Conservation (phyloP, 2,797 vertebrate species). For the Apogon talboti region DNA sequence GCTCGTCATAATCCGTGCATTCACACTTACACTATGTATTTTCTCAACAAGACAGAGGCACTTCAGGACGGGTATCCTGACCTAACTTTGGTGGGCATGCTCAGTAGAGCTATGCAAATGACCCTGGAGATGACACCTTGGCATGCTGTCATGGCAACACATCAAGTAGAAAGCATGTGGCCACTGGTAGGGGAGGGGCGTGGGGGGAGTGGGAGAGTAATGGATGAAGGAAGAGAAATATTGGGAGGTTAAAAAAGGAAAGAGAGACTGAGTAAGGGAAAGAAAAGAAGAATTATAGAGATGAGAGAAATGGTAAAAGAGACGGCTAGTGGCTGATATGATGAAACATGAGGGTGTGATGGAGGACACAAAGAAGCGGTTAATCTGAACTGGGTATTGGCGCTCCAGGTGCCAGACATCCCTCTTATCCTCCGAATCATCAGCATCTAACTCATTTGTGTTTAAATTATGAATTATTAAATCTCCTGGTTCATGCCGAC, state of each 20-base stretch:
- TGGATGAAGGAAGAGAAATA: background rate
- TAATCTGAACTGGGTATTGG: background rate
- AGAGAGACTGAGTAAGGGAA: constrained; percentile 1
- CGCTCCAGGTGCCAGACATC: constrained; percentile 2
- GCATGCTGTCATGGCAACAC: constrained; percentile 72
- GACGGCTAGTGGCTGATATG: background rate
- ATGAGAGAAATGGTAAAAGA: constrained; percentile 2
- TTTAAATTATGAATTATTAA: background rate
- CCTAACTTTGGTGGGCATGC: constrained; percentile 59
- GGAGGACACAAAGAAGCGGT: background rate
- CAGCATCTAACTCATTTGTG: background rate
- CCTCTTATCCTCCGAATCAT: background rate
- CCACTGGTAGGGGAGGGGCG: constrained; percentile 16
- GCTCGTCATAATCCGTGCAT: constrained; percentile 49
- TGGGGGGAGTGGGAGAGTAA: background rate
- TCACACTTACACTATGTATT: constrained; percentile 17
- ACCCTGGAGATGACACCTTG: constrained; percentile 61
- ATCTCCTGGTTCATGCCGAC: background rate
- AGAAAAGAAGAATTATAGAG: background rate
- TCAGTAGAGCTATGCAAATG: constrained; percentile 47
- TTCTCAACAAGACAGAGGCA: constrained; percentile 39
- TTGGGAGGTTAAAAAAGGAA: background rate
- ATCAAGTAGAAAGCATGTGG: constrained; percentile 56
- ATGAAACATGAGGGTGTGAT: background rate
- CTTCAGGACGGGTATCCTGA: constrained; percentile 61